Conservation (phyloP, 2,113 vertebrate species). For the Gopherus flavomarginatus region DNA sequence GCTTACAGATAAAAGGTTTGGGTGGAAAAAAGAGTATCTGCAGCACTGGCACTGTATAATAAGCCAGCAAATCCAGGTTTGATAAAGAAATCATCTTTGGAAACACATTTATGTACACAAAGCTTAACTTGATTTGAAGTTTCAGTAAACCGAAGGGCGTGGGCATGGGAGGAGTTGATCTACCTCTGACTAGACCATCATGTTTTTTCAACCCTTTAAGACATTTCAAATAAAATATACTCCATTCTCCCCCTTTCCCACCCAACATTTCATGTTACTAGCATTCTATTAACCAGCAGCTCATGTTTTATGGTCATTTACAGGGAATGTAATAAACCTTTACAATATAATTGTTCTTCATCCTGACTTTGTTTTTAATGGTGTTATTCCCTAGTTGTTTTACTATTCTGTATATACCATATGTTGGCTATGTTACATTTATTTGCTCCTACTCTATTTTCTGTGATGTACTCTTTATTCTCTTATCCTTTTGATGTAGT, state of each 20-base stretch:
- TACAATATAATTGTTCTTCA: not conserved
- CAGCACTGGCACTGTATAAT: not conserved
- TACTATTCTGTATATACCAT: not conserved
- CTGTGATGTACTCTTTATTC: not conserved
- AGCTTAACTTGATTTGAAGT: not conserved
- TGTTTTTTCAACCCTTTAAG: not conserved
- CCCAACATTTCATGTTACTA: fast-evolving
- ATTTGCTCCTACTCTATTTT: not conserved
- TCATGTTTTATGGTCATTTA: not conserved
- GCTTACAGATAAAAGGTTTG: slow-evolving; percentile 30
- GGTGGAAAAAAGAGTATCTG: not conserved
- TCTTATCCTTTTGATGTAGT: not conserved
- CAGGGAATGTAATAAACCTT: not conserved
- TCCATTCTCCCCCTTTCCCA: not conserved
- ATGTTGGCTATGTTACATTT: not conserved
- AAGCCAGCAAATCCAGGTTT: not conserved
- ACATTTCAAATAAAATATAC: not conserved
- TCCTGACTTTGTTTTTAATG: not conserved
- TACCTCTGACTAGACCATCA: not conserved
- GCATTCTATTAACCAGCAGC: not conserved
- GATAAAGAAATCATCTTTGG: not conserved
- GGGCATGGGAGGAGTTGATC: not conserved
- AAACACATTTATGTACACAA: not conserved
- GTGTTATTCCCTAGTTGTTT: not conserved
- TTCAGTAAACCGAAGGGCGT: not conserved